phyloP scores from a whole-genome alignment of 2,888 invertebrate species.

The Hecatera dysodea region DNA sequence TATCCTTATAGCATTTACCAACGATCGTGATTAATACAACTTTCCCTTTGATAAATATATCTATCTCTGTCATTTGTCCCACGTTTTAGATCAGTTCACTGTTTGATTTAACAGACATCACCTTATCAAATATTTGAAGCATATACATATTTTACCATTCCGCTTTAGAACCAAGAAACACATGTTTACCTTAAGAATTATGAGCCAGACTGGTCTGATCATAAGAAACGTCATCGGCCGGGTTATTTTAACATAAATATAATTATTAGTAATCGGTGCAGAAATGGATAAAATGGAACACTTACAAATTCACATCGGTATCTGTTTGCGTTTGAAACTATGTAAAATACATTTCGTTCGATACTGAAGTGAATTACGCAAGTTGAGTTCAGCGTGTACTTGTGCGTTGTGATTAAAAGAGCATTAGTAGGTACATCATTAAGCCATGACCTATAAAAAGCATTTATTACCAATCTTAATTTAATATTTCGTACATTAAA shows the following conservation, averaged over 20 bases:
- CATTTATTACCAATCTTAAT: background rate
- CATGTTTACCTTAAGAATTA: background rate
- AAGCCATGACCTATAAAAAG: background rate
- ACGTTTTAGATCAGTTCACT: background rate
- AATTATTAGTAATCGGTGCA: conserved; percentile 15
- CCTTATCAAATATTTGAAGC: background rate
- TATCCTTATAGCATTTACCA: conserved; percentile 3
- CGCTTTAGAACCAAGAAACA: background rate
- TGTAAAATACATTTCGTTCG: conserved; percentile 1
- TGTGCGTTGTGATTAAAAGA: background rate
- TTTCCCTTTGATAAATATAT: conserved; percentile 8
- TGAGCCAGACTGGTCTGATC: background rate
- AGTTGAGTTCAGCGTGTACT: background rate
- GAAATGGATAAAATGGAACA: conserved; percentile 33
- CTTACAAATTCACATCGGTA: conserved; percentile 11
- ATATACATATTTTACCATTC: background rate
- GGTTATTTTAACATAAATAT: conserved; percentile 19
- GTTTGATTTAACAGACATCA: background rate
- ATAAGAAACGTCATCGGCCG: conserved; percentile 4
- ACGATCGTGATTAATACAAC: background rate
- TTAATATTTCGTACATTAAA: background rate
- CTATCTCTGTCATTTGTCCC: background rate
- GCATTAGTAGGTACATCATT: background rate
- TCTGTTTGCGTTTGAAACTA: conserved; percentile 11
- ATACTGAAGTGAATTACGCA: background rate